Conservation (phyloP, 2,888 invertebrate genomes). For the Colletes collaris region DNA sequence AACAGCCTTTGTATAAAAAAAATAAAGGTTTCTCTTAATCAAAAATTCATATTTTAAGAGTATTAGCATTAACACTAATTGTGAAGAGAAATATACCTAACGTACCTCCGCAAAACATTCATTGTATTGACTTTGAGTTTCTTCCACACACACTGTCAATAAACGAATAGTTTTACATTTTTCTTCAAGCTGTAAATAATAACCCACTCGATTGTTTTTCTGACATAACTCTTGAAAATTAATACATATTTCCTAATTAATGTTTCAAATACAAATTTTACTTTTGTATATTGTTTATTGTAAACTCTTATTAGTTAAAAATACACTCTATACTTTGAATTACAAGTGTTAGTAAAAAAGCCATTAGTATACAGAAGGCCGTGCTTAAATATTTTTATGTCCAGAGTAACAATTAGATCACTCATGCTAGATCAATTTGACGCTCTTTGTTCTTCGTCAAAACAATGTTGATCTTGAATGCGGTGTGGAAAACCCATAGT, state of each 20-base stretch:
- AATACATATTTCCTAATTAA: not conserved
- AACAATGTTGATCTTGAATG: too few species aligned
- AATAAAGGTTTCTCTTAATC: conserved; percentile 12
- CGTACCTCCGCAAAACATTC: conserved; percentile 78
- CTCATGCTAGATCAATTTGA: too few species aligned
- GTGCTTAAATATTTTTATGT: too few species aligned
- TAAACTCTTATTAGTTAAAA: conserved; percentile 5
- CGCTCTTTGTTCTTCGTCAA: too few species aligned
- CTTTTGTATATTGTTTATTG: conserved; percentile 10
- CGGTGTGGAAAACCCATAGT: too few species aligned
- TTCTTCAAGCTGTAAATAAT: conserved; percentile 73
- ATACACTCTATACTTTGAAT: not conserved
- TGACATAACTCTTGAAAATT: conserved; percentile 8
- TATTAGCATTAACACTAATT: conserved; percentile 8
- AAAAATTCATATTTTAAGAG: too few species aligned
- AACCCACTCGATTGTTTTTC: conserved; percentile 24
- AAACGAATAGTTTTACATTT: conserved; percentile 73
- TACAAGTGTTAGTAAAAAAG: conserved; percentile 14
- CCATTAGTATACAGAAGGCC: conserved; percentile 6
- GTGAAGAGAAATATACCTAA: conserved; percentile 3
- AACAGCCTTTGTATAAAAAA: conserved; percentile 72
- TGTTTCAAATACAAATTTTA: conserved; percentile 11
- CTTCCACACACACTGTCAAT: conserved; percentile 72
- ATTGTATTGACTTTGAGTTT: conserved; percentile 77
- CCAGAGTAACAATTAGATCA: too few species aligned